Evolutionary conservation across 2,888 invertebrate species (phyloP).

Genomic region (Cacoxenus indagator): DNA sequence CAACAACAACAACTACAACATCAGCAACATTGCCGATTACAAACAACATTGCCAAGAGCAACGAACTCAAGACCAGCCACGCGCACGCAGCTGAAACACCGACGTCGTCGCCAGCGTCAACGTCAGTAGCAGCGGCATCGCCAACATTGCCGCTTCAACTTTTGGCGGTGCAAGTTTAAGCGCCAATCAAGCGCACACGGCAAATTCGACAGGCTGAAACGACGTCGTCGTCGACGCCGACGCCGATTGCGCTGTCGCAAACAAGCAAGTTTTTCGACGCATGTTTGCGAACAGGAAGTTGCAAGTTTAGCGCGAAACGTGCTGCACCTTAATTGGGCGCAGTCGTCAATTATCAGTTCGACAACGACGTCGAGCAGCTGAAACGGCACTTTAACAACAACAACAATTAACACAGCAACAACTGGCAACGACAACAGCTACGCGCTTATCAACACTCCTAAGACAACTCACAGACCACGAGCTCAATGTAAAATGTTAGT

Average conservation of each 20-base stretch:
- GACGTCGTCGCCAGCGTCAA: neutral
- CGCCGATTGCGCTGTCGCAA: neutral
- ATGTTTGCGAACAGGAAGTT: conserved; percentile 51
- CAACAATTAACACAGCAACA: conserved; percentile 39
- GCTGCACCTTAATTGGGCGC: conserved; percentile 57
- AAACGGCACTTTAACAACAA: conserved; percentile 25
- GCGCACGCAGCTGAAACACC: conserved; percentile 46
- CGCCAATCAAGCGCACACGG: conserved; percentile 36
- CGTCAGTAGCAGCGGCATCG: neutral
- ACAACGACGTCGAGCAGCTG: no score
- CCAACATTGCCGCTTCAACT: neutral
- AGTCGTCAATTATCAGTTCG: conserved; percentile 54
- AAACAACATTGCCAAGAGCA: conserved; percentile 18
- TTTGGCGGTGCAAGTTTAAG: conserved; percentile 38
- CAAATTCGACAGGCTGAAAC: conserved; percentile 45
- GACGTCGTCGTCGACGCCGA: neutral
- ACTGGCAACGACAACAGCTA: conserved; percentile 32
- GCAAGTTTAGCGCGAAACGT: conserved; percentile 17
- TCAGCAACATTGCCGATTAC: conserved; percentile 5
- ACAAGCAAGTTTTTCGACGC: neutral
- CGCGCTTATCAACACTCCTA: conserved; percentile 33
- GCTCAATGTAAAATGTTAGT: conserved; percentile 71
- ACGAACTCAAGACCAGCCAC: conserved; percentile 18
- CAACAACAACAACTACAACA: conserved; percentile 25
- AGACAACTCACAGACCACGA: conserved; percentile 17